Conservation (phyloP, 2,797 vertebrate genomes). For the Lerista edwardsae region DNA sequence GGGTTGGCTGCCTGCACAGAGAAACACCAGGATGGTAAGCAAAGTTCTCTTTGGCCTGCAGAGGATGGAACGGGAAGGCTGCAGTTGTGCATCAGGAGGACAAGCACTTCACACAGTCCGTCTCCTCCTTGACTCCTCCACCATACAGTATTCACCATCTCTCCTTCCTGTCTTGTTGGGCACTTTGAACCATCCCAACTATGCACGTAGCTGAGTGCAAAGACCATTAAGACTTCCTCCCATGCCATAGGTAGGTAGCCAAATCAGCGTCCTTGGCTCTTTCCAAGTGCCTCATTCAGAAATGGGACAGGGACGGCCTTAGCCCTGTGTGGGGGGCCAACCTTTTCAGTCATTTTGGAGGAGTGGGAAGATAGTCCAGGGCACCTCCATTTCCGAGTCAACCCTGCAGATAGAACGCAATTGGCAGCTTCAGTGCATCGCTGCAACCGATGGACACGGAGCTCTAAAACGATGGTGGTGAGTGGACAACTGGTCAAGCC, state of each 20-base stretch:
- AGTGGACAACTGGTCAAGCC: too few relatives aligned
- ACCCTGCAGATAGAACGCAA: too few relatives aligned
- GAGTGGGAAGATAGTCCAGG: neutral
- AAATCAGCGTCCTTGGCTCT: neutral
- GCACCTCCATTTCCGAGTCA: neutral
- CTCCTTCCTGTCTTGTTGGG: neutral
- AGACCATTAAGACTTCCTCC: neutral
- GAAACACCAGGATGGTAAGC: slow-evolving; percentile 6
- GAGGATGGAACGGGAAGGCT: neutral
- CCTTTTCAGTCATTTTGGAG: neutral
- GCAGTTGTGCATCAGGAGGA: neutral
- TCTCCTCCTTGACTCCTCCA: neutral
- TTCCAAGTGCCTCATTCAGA: neutral
- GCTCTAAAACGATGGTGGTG: too few relatives aligned
- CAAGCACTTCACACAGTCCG: neutral
- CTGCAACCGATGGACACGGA: neutral
- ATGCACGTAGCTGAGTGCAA: too few relatives aligned
- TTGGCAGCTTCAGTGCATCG: too few relatives aligned
- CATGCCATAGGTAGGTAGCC: too few relatives aligned
- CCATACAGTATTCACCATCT: neutral
- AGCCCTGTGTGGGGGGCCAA: too few relatives aligned
- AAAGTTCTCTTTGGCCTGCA: neutral
- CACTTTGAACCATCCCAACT: too few relatives aligned
- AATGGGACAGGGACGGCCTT: too few relatives aligned
- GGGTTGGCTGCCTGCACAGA: neutral